A percentile compares a stretch with the other conserved stretches of the same genome.
phyloP scores from a whole-genome alignment of 2,113 vertebrate genomes.

The Tringa solitaria region DNA sequence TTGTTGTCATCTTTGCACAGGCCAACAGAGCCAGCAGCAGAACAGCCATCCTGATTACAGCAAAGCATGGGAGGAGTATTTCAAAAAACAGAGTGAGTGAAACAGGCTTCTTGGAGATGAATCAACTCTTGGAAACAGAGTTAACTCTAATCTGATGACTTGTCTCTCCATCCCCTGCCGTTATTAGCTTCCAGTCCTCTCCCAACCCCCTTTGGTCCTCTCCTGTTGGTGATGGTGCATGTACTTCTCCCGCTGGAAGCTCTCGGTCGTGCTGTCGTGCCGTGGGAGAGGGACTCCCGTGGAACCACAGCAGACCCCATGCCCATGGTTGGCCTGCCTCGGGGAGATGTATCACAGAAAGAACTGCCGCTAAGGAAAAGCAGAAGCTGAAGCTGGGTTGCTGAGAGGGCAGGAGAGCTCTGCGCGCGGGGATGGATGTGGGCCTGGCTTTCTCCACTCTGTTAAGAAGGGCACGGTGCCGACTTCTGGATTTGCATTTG shows the following conservation, averaged over 20 bases:
- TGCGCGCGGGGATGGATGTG: rapidly evolving
- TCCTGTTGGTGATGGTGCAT: not conserved
- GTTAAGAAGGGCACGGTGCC: not conserved
- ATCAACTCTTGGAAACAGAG: not conserved
- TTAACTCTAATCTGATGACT: not conserved
- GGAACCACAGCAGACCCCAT: not conserved
- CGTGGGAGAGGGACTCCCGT: not conserved
- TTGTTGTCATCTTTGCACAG: conserved; percentile 71
- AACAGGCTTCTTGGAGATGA: not conserved
- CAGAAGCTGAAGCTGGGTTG: not conserved
- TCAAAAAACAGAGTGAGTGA: conserved; percentile 89
- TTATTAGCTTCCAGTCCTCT: not conserved
- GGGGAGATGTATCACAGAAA: not conserved
- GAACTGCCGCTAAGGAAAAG: not conserved
- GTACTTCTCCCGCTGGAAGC: not conserved
- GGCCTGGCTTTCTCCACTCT: not conserved
- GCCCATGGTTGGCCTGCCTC: not conserved
- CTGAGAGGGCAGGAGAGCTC: not conserved
- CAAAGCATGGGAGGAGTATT: conserved; percentile 95
- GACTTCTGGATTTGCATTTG: not conserved
- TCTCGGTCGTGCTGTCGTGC: not conserved
- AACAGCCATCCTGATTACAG: conserved; percentile 89
- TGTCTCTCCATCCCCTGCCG: not conserved
- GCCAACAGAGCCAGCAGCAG: conserved; percentile 92
- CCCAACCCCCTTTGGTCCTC: not conserved